These are phyloP conservation scores for Plutomurus gul DNA, from an alignment of 1,140 invertebrate species.

Conservation along the genomic window DNA sequence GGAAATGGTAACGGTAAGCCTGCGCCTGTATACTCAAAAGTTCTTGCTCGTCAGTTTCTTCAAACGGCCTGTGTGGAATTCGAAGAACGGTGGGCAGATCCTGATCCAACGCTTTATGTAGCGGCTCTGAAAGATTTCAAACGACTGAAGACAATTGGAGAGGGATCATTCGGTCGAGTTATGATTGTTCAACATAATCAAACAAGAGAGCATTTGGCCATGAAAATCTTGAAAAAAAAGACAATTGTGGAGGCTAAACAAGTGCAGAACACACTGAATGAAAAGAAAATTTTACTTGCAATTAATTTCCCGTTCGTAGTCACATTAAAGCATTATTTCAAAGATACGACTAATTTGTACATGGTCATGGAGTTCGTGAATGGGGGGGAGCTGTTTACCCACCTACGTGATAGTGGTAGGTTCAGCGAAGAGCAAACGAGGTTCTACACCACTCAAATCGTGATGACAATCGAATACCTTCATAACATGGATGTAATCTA, in stretches of 20 bases:
- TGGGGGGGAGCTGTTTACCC: slow-evolving; percentile 73
- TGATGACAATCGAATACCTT: slow-evolving; percentile 89
- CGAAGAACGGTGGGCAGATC: slow-evolving; percentile 46
- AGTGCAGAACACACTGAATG: slow-evolving; percentile 80
- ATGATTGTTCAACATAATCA: slow-evolving; percentile 69
- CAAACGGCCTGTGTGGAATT: slow-evolving; percentile 49
- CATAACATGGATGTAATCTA: slow-evolving; percentile 89
- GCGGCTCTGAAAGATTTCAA: slow-evolving; percentile 66
- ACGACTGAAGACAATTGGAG: slow-evolving; percentile 77
- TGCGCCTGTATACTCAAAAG: neutral
- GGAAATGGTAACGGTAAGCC: neutral
- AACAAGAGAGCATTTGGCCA: slow-evolving; percentile 73
- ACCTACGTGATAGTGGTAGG: slow-evolving; percentile 71
- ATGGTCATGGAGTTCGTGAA: slow-evolving; percentile 77
- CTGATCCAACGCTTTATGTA: neutral
- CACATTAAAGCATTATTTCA: slow-evolving; percentile 79
- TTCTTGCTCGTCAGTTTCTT: neutral
- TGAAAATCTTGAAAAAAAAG: slow-evolving; percentile 89
- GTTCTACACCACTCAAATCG: slow-evolving; percentile 92
- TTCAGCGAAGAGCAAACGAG: slow-evolving; percentile 79
- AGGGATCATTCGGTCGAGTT: slow-evolving; percentile 88
- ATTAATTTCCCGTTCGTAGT: slow-evolving; percentile 83
- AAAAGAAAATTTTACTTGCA: slow-evolving; percentile 80
- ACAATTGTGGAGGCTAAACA: slow-evolving; percentile 84
- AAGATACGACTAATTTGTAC: slow-evolving; percentile 83